A percentile compares a stretch with the other conserved stretches of the same genome.
Evolutionary conservation across 2,797 vertebrate species (phyloP).

Genomic region (Mus minutoides): DNA sequence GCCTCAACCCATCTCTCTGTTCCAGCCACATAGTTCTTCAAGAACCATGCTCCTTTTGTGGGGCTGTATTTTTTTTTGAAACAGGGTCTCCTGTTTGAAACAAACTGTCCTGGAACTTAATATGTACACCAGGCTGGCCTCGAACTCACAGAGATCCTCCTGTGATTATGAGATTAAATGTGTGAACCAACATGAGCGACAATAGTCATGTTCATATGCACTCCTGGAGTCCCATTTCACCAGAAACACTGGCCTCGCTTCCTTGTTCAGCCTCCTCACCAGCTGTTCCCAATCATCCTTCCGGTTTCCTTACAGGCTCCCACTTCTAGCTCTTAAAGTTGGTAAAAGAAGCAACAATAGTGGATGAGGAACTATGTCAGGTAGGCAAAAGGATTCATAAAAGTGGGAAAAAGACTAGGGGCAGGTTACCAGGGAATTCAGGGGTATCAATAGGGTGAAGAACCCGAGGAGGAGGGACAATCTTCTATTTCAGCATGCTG

Average conservation of each 20-base stretch:
- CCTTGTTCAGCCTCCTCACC: neutral
- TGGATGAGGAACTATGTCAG: neutral
- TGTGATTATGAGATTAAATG: neutral
- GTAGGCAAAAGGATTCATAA: neutral
- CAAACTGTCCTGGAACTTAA: neutral
- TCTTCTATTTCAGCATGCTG: neutral
- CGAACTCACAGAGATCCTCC: neutral
- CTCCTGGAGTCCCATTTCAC: neutral
- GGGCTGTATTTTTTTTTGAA: neutral
- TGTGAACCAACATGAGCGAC: neutral
- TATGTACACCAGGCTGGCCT: neutral
- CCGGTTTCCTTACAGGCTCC: conserved; percentile 1
- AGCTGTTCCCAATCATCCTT: neutral
- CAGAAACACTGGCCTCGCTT: neutral
- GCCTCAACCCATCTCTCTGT: neutral
- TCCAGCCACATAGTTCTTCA: neutral
- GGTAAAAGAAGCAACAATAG: neutral
- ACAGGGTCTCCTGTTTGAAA: neutral
- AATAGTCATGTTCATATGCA: neutral
- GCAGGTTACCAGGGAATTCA: neutral
- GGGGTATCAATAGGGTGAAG: neutral
- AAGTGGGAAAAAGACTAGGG: neutral
- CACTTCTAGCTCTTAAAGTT: neutral
- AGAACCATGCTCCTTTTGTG: neutral
- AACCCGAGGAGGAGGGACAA: neutral